Base-by-base conservation (phyloP, 2,113 vertebrate genomes). In the Paratilapia polleni region DNA sequence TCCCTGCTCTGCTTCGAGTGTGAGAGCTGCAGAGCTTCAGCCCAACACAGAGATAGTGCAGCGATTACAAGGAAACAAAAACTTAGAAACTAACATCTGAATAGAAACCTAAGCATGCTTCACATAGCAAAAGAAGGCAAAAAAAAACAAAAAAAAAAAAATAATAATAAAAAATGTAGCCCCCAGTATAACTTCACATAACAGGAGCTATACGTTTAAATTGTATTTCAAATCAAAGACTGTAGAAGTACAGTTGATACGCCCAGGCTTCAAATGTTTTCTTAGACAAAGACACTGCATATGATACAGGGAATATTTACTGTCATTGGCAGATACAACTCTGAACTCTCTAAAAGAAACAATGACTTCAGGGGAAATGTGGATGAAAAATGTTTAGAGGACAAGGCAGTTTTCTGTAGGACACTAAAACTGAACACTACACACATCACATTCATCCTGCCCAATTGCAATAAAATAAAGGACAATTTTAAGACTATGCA, bases 1-100 rank as follows among this genome's bases (percentile, higher is more conserved):
- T 79, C 80, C 86, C 85, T 82, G 78, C 75, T 31, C 28, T 31
- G 28, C 28, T 31, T 4, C 4, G 86, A 66, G 2, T 73, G 74
- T 2, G 59, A 64, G 57, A 66, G 57, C 88, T 81, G 83, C 68
- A 83, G 54, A 83, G 38, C 14, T 26, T 26, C 59, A 77, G 36
- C 19, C 8, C 17, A 56, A 7, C 41, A 70, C 43, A 63, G 19
- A 20, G 19, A 14, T 6, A 36, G 38, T 43, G 31, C 60, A 28
- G 34, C 22, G 75, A 68, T 28, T 10, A 20, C 13, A 56, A 4
- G 15, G 26, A 31, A 57, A 66, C 26, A n/a, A 78, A 63, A 34
- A 20, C 8, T 8, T 31, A 54, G 34, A 8, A 20, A 41, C 24
- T 12, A 6, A 34, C 36, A 63, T n/a, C 61, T 63, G 19, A 63